Evolutionary conservation across 2,888 invertebrate genomes (phyloP), one percentile per base, ranked within the genome.

Genomic region (Rotaria magnacalcarata): DNA sequence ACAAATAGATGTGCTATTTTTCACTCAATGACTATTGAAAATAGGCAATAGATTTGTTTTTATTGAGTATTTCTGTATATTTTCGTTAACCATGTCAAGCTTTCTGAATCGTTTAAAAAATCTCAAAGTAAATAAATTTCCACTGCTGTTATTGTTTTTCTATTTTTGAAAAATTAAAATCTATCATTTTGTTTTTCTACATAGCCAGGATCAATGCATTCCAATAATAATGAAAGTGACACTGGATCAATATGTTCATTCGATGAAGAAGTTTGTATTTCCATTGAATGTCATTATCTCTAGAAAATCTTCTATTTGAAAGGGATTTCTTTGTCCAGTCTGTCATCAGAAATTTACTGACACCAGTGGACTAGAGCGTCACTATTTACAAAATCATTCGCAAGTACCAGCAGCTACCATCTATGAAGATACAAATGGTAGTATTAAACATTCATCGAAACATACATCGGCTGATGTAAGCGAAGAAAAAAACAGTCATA

Each of bases 291-390:
- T n/a, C 7, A 67, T 27, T 24, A 27, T 7, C 7, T 56, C 21
- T 56, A 1, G 10, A 67, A 50, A 8, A 50, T 50, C 50, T 50
- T 50, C 50, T 50, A 8, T 50, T 50, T 27, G 2, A 43, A 41
- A 80, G 80, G 80, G 80, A 47, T 80, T 80, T 47, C 43, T 80
- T 11, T 80, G 80, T 47, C 80, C 80, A 21, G n/a, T 80, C 2
- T 80, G 80, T 47, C 80, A 80, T 80, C 80, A n/a, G 10, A 80
- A 80, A 80, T 80, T 47, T 47, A 2, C 24, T 24, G 43, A 80
- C n/a, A 43, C 43, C 24, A 11, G 43, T n/a, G 56, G 50, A 58
- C 50, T 52, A 19, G 58, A 27, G 34, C 10, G 16, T 14, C 67
- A 54, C 24, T 34, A 54, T 86, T 4, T 67, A 34, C 16, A 67